Evolutionary conservation across 2,113 vertebrate species (phyloP), one percentile per base, ranked within the genome.

Genomic region (Notiomystis cincta): DNA sequence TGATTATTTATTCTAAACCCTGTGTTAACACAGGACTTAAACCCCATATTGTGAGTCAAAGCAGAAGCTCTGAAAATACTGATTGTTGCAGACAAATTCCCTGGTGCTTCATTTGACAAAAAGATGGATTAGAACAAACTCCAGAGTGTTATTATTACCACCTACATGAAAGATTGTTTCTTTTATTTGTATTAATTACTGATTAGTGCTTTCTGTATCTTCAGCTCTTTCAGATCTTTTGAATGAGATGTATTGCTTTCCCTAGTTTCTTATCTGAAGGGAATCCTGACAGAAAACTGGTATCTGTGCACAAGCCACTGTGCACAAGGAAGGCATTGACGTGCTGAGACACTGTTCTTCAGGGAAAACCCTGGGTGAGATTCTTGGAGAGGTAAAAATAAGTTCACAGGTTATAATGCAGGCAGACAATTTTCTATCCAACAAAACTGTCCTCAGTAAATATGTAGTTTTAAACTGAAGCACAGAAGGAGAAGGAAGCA

Each of bases 101-200:
- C 93, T 90, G 33, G 90, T 95, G 95, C 54, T 95, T 83, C 82
- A 60, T 94, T 96, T 97, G 96, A 97, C 89, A 96, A 96, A 97
- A 97, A 98, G 93, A 97, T 76, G 95, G 89, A 97, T 97, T 96
- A 96, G 96, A 97, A 88, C 69, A 93, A 97, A 94, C 90, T 93
- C 92, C 45, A 51, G 86, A 90, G 90, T 92, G 77, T 97, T 97
- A 98, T 98, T 98, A 97, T 97, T 93, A 82, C 93, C 92, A 94
- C 87, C 87, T 91, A 50, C 87, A 66, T 96, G 97, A 98, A 95
- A 94, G 96, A 98, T 95, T 91, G 96, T 97, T 95, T 98, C 95
- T 96, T 95, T 83, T 82, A 95, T 96, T 96, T 93, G 84, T 97
- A 92, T 96, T 97, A 98, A 97, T 98, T 97, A 96, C 96, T 97